phyloP scores from a whole-genome alignment of 2,113 vertebrate species.

The Grus americana region DNA sequence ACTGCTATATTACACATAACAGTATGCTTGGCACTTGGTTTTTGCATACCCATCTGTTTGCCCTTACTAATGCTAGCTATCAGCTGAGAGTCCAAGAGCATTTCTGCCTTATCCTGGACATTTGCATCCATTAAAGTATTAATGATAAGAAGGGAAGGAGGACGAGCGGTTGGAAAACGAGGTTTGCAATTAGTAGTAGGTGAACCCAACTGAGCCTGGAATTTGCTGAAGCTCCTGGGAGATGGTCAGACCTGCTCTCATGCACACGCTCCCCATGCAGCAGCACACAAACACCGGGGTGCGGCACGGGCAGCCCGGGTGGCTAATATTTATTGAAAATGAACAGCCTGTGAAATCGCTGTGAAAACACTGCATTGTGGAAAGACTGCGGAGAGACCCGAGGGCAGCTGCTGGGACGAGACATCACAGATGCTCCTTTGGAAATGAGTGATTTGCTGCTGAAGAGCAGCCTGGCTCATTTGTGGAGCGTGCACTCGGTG shows the following conservation, averaged over 20 bases:
- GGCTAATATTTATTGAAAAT: slow-evolving; percentile 34
- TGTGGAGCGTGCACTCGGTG: not conserved
- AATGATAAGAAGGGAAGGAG: not conserved
- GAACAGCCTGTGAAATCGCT: slow-evolving; percentile 49
- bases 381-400: not conserved
- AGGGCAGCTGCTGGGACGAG: not conserved
- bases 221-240: not conserved
- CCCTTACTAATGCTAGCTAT: not conserved
- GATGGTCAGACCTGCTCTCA: not conserved
- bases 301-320: not conserved
- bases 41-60: slow-evolving; percentile 4
- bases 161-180: not conserved
- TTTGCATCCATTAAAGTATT: not conserved
- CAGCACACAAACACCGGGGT: not conserved
- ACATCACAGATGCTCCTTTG: not conserved
- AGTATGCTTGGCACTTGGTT: not conserved
- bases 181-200: not conserved
- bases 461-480: not conserved
- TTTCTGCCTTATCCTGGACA: not conserved
- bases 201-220: not conserved
- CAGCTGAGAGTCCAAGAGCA: not conserved
- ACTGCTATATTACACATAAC: not conserved
- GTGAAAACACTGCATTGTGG: slow-evolving; percentile 32
- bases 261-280: rapidly evolving
- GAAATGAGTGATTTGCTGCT: slow-evolving; percentile 20